A percentile compares a stretch with the other conserved stretches of the same genome.
These are phyloP conservation scores for Luscinia megarhynchos DNA, from an alignment of 2,797 vertebrate species.

Conservation along the genomic window DNA sequence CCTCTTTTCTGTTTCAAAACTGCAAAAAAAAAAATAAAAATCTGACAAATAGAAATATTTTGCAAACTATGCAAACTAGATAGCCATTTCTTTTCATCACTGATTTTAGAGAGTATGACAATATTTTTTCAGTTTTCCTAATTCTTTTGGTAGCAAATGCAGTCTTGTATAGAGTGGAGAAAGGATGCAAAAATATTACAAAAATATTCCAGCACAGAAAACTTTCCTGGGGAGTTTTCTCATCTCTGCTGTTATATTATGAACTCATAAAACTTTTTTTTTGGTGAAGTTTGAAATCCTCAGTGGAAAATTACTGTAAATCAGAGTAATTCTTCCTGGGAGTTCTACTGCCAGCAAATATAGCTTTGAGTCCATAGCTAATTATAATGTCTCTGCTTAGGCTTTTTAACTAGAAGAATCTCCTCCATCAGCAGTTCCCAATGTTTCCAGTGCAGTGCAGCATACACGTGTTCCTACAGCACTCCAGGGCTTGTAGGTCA, in stretches of 20 bases:
- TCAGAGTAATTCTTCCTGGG: conserved; percentile 65
- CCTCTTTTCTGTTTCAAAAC: not conserved
- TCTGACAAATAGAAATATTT: not conserved
- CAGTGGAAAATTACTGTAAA: conserved; percentile 62
- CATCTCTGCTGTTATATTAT: conserved; percentile 7
- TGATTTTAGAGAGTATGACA: not conserved
- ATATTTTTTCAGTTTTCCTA: not conserved
- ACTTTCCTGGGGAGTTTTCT: conserved; percentile 44
- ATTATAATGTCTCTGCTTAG: conserved; percentile 59
- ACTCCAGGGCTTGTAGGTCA: conserved; percentile 49
- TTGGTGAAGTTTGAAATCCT: conserved; percentile 38
- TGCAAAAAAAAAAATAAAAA: not conserved
- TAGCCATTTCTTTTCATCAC: not conserved
- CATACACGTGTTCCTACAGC: conserved; percentile 5
- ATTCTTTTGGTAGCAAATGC: not conserved
- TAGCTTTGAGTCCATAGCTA: conserved; percentile 66
- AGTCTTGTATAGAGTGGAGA: conserved; percentile 22
- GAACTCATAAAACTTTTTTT: conserved; percentile 1
- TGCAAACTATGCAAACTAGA: not conserved
- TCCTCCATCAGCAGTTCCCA: conserved; percentile 16
- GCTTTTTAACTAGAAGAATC: conserved; percentile 62
- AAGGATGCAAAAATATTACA: conserved; percentile 14
- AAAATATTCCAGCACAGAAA: conserved; percentile 20
- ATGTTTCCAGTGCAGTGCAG: not conserved
- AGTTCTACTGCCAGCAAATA: conserved; percentile 57